These are phyloP conservation scores for Zeuzera pyrina DNA, from an alignment of 2,888 invertebrate genomes.

Conservation along the genomic window DNA sequence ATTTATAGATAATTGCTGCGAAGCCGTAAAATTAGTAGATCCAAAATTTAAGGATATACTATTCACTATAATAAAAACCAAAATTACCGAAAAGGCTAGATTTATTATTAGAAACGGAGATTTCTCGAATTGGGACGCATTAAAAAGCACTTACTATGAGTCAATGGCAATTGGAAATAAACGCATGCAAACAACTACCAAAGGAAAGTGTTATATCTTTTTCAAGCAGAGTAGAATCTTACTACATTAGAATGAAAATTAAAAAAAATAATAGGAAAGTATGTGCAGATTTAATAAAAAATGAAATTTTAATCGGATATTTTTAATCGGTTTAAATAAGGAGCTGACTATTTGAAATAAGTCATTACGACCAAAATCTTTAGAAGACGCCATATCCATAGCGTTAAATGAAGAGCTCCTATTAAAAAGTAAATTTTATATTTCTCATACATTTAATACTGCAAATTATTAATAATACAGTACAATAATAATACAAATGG, in stretches of 20 bases:
- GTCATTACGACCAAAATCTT: not conserved
- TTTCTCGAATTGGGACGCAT: not conserved
- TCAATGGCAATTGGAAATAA: slow-evolving; percentile 11
- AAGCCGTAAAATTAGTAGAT: not conserved
- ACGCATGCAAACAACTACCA: slow-evolving; percentile 9
- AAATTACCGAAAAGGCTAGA: not conserved
- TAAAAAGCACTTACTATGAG: slow-evolving; percentile 7
- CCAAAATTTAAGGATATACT: not conserved
- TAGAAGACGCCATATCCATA: not conserved
- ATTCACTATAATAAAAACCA: not conserved
- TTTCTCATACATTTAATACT: not conserved
- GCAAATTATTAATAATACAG: too few species aligned
- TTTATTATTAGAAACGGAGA: not conserved
- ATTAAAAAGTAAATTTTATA: slow-evolving; percentile 1
- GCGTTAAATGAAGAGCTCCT: not conserved
- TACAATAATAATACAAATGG: too few species aligned
- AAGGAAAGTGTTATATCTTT: slow-evolving; percentile 8
- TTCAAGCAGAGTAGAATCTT: slow-evolving; percentile 10
- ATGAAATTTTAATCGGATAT: not conserved
- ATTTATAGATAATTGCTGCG: not conserved
- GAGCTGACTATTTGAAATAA: not conserved
- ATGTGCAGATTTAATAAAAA: not conserved
- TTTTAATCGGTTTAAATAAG: not conserved
- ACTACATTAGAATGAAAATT: slow-evolving; percentile 11
- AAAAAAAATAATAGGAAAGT: slow-evolving; percentile 2